Base-by-base conservation (phyloP, 1,140 invertebrate genomes). In the Drosophila repletoides region DNA sequence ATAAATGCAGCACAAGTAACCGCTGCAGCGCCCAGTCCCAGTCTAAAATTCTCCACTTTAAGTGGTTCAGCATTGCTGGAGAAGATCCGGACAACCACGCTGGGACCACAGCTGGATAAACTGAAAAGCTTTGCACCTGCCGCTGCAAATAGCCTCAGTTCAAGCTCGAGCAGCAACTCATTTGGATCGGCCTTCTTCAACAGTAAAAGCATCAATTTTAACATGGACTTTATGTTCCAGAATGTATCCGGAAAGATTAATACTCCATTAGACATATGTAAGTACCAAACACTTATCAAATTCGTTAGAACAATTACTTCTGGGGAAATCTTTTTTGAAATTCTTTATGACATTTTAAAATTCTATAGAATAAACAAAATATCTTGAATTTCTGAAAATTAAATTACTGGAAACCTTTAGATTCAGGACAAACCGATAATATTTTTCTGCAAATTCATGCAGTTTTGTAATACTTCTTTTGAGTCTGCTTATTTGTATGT, bases 161-260 rank as follows among this genome's bases (percentile, higher is more conserved):
- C 56, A 3, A 49, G 58, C 5, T n/a, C n/a, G n/a, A 53, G 70
- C 38, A 52, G 71, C 22, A 66, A 53, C 41, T 70, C 71, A 31
- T 21, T 71, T 2, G 64, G 74, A 9, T 66, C 72, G 10, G 17
- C 43, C 22, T 24, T 81, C n/a, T 48, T 81, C 5, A 81, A 68
- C 9, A 60, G 76, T 14, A 83, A 83, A 28, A 19, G 43, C 3
- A 55, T 72, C 17, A 72, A 55, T 7, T 22, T 71, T 0, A 53
- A 29, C 49, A 55, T 55, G 60, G 67, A 74, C 2, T 70, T 71
- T n/a, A 68, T 45, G 31, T 76, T 76, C 12, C 38, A 67, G 7
- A 86, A 86, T 22, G 81, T 86, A 2, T 86, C 80, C 5, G 80
- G 80, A 7, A 86, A 86, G 24, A 34, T 66, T 28, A 69, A 65